phyloP scores from a whole-genome alignment of 2,888 invertebrate species.

The Ptilodon capucinus region DNA sequence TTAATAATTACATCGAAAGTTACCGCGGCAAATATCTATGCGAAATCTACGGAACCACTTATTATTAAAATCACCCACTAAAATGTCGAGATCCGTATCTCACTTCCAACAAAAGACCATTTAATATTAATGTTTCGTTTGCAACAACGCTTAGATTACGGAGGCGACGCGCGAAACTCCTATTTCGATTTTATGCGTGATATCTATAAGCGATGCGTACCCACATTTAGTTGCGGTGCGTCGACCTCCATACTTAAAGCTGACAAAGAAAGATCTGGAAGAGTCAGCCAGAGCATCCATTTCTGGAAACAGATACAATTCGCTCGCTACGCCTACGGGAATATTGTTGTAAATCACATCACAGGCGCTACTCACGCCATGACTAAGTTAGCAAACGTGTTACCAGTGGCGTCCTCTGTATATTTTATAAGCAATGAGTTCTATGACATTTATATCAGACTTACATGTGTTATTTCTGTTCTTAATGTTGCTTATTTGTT shows the following conservation, averaged over 20 bases:
- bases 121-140: slow-evolving; percentile 20
- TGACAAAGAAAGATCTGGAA: slow-evolving; percentile 58
- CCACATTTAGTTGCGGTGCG: slow-evolving; percentile 30
- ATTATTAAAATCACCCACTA: slow-evolving; percentile 21
- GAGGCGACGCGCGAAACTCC: slow-evolving; percentile 15
- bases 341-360: slow-evolving; percentile 65
- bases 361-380: slow-evolving; percentile 49
- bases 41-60: slow-evolving; percentile 5
- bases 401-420: slow-evolving; percentile 16
- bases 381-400: slow-evolving; percentile 45
- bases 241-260: slow-evolving; percentile 32
- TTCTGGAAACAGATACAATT: slow-evolving; percentile 61
- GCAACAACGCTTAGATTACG: slow-evolving; percentile 23
- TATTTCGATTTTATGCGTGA: slow-evolving; percentile 14
- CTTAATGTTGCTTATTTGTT: no score
- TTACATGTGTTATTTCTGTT: no score
- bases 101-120: slow-evolving; percentile 10
- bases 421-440: slow-evolving; percentile 5
- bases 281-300: slow-evolving; percentile 59
- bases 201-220: slow-evolving; percentile 11
- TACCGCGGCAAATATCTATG: neutral
- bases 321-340: slow-evolving; percentile 58
- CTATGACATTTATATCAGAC: no score
- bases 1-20: neutral
- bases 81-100: slow-evolving; percentile 17